Percentiles rank a stretch among this genome's conserved stretches.
Conservation (phyloP, 2,113 vertebrate genomes). For the Eleginops maclovinus region DNA sequence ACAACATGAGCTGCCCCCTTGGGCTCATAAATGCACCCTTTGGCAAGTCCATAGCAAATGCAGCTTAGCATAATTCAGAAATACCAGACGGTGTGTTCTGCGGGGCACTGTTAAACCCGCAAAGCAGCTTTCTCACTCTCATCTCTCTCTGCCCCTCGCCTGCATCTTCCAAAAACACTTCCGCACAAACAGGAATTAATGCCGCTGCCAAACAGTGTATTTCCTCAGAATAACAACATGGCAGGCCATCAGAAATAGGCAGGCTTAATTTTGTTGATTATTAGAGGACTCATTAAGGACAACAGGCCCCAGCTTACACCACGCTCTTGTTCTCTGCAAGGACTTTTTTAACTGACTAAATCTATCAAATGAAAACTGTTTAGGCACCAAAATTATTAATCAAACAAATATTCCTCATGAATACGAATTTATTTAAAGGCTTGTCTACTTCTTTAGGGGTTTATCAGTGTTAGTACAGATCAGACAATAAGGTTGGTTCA, state of each 20-base stretch:
- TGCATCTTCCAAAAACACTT: conserved; percentile 64
- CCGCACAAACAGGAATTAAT: conserved; percentile 58
- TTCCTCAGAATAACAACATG: conserved; percentile 47
- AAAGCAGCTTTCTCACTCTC: conserved; percentile 77
- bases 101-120: conserved; percentile 66
- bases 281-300: conserved; percentile 39
- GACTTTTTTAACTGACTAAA: neutral
- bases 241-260: conserved; percentile 21
- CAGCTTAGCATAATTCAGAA: conserved; percentile 80
- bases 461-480: neutral
- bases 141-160: conserved; percentile 50
- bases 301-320: conserved; percentile 17
- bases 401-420: neutral
- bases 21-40: conserved; percentile 72
- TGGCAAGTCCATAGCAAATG: conserved; percentile 64
- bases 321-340: neutral
- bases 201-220: conserved; percentile 26
- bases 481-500: neutral
- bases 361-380: neutral
- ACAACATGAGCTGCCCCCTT: conserved; percentile 42
- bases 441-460: too few relatives aligned
- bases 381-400: neutral
- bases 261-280: conserved; percentile 47
- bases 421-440: neutral
- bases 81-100: conserved; percentile 73